Base-by-base conservation (phyloP, 2,797 vertebrate genomes). In the Parambassis ranga region DNA sequence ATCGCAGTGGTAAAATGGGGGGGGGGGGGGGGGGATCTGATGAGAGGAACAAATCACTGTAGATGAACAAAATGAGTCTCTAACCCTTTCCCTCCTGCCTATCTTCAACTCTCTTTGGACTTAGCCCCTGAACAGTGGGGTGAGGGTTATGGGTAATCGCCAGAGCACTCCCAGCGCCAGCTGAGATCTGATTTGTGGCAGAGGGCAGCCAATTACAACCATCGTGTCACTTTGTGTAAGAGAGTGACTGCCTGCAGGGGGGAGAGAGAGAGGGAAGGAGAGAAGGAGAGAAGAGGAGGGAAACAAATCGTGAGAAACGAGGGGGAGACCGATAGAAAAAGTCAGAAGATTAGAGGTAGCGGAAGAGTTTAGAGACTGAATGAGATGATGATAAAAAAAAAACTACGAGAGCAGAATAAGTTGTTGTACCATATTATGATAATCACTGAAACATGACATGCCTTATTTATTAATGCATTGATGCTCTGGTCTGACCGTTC, bases 171-270 rank as follows among this genome's bases (percentile, higher is more conserved):
- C 60, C 63, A 77, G 75, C 48, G 51, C 77, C 75, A 71, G 70
- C 75, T 62, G 82, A 77, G 69, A 85, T 85, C 73, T 81, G 82
- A 88, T 89, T 83, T 71, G 79, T 73, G 69, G 80, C 76, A 70
- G 83, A 88, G 83, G 87, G 69, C 79, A 83, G 79, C 81, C 88
- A 91, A 90, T 91, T 90, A 91, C 79, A 85, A 86, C 75, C 86
- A 86, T 89, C 32, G 78, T 68, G 42, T 90, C 89, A 88, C 82
- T 88, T 88, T 86, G 83, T 86, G 85, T 81, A 86, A 76, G 77
- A 71, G 42, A 26, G 75, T 36, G 69, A 26, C 68, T 65, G 80
- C 72, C 86, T 78, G 74, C 65, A 62, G 77, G 74, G 31, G 23
- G 16, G n/a, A 19, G 48, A 43, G 37, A 27, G 68, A n/a, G 65